Conservation (phyloP, 2,797 vertebrate genomes). For the Thripadectes ignobilis region DNA sequence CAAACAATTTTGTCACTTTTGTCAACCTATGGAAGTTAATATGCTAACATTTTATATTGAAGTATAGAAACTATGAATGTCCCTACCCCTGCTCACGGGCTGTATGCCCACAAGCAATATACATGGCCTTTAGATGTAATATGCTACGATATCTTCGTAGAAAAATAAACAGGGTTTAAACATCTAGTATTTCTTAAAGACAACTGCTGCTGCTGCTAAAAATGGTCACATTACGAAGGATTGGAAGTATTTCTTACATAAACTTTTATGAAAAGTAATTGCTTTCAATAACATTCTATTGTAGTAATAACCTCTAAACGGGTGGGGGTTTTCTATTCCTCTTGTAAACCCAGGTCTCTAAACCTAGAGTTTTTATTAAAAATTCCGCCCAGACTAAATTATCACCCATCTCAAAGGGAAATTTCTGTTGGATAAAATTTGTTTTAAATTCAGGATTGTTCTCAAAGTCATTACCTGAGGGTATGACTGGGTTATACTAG, state of each 20-base stretch:
- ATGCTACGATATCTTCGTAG: not conserved
- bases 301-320: not conserved
- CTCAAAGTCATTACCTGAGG: not conserved
- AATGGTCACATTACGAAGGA: not conserved
- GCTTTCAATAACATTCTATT: not conserved
- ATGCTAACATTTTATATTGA: not conserved
- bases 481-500: not conserved
- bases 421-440: not conserved
- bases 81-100: not conserved
- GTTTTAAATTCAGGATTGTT: not conserved
- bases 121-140: not conserved
- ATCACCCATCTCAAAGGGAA: not conserved
- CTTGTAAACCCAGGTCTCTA: not conserved
- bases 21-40: not conserved
- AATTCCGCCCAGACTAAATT: not conserved
- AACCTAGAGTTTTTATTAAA: not conserved
- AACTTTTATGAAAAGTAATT: not conserved
- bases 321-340: not conserved
- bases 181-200: not conserved
- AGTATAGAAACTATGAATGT: not conserved
- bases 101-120: not conserved
- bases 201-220: not conserved
- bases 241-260: not conserved
- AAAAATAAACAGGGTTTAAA: not conserved
- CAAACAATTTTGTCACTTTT: not conserved